Conservation (phyloP, 2,113 vertebrate genomes). For the Pao palembangensis region DNA sequence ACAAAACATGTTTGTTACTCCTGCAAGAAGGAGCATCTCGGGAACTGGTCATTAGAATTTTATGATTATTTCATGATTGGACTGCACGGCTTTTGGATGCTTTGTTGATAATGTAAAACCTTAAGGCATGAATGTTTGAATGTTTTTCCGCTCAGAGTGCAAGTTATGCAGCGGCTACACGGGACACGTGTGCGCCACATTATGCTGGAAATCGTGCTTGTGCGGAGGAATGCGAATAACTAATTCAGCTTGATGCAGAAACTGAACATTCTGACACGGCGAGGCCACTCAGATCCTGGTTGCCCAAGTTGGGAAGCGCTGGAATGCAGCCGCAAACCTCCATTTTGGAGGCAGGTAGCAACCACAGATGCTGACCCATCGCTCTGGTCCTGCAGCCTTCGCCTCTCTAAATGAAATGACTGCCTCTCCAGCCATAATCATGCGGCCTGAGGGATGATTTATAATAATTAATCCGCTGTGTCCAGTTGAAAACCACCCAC, state of each 20-base stretch:
- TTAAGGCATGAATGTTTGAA: slow-evolving; percentile 22
- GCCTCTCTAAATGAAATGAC: slow-evolving; percentile 16
- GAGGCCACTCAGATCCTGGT: slow-evolving; percentile 10
- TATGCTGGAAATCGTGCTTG: slow-evolving; percentile 23
- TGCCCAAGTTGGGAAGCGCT: background rate
- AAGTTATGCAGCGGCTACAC: slow-evolving; percentile 7
- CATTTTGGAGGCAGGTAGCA: background rate
- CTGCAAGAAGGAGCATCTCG: slow-evolving; percentile 1
- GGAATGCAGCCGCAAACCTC: background rate
- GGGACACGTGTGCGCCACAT: slow-evolving; percentile 13
- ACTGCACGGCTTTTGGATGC: slow-evolving; percentile 10
- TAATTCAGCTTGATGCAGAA: slow-evolving; percentile 13
- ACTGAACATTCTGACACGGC: slow-evolving; percentile 26
- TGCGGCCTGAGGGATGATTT: slow-evolving; percentile 64
- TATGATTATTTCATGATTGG: slow-evolving; percentile 37
- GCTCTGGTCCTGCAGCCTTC: background rate
- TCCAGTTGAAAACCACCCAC: slow-evolving; percentile 42
- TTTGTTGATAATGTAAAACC: slow-evolving; percentile 22
- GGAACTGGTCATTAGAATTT: slow-evolving; percentile 19
- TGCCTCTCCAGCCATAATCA: slow-evolving; percentile 41
- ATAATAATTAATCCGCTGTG: slow-evolving; percentile 72
- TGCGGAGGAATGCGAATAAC: slow-evolving; percentile 31
- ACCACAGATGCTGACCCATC: background rate
- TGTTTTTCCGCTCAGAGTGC: background rate
- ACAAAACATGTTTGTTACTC: slow-evolving; percentile 30